A percentile compares a stretch with the other conserved stretches of the same genome.
phyloP scores from a whole-genome alignment of 2,113 vertebrate genomes.

The Anseranas semipalmata region DNA sequence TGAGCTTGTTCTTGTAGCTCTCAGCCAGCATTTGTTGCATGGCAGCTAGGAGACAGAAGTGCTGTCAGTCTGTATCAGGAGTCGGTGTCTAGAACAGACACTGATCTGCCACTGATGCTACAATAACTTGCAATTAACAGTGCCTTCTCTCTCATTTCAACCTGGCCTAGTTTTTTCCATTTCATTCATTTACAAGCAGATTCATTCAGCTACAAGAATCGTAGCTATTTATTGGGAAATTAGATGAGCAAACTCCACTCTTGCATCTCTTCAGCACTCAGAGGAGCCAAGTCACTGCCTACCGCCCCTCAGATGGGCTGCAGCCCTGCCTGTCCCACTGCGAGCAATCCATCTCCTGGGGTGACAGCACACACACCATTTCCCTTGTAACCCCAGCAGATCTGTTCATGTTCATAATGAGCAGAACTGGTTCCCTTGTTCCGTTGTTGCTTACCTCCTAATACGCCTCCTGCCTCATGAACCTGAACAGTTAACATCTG shows the following conservation, averaged over 20 bases:
- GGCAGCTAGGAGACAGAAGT: slow-evolving; percentile 77
- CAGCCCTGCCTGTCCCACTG: background rate
- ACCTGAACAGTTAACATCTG: background rate
- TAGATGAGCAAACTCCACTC: background rate
- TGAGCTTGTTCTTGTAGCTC: slow-evolving; percentile 81
- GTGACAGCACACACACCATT: background rate
- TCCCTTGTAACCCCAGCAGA: background rate
- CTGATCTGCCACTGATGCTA: background rate
- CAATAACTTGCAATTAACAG: background rate
- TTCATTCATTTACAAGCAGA: background rate
- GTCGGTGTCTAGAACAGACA: background rate
- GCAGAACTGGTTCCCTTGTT: background rate
- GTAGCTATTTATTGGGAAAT: background rate
- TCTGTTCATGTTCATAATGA: background rate
- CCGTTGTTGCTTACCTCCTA: background rate
- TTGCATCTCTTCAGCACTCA: background rate
- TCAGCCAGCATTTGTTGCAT: slow-evolving; percentile 96
- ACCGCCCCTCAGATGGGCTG: background rate
- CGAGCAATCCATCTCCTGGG: background rate
- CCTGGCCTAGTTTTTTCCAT: background rate
- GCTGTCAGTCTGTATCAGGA: background rate
- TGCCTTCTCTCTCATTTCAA: background rate
- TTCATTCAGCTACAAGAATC: background rate
- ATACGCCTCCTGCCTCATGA: background rate
- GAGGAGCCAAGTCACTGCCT: background rate